Evolutionary conservation across 2,797 vertebrate genomes (phyloP).

Genomic region (Schizopygopsis malacanthus): DNA sequence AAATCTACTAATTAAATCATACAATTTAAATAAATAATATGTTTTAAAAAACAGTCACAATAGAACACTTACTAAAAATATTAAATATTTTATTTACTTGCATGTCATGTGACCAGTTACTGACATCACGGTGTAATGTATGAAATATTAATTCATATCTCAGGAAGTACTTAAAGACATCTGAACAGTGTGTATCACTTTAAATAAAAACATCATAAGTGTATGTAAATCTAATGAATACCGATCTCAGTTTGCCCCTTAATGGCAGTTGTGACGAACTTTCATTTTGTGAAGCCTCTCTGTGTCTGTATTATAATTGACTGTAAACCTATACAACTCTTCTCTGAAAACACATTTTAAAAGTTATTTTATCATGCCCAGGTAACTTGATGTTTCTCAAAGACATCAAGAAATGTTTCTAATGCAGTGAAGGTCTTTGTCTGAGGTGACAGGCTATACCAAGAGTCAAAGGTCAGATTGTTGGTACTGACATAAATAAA

Average conservation of each 20-base stretch:
- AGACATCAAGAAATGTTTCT: background rate
- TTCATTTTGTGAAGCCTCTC: background rate
- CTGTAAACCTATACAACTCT: background rate
- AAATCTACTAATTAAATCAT: background rate
- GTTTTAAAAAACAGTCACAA: background rate
- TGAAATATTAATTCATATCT: too few relatives aligned
- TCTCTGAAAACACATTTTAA: slow-evolving; percentile 3
- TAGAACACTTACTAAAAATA: background rate
- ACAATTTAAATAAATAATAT: background rate
- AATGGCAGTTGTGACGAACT: background rate
- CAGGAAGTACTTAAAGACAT: too few relatives aligned
- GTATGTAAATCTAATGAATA: background rate
- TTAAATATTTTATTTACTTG: background rate
- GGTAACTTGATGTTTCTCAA: background rate
- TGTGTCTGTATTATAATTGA: background rate
- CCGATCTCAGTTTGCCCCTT: background rate
- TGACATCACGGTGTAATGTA: too few relatives aligned
- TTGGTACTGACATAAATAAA: background rate
- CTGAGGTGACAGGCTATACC: background rate
- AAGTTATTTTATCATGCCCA: background rate
- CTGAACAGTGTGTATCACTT: background rate
- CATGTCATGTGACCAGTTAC: background rate
- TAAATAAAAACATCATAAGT: background rate
- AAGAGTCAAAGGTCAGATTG: background rate
- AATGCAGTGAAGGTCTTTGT: background rate